phyloP scores from a whole-genome alignment of 1,140 invertebrate species.

The Metaphire vulgaris region DNA sequence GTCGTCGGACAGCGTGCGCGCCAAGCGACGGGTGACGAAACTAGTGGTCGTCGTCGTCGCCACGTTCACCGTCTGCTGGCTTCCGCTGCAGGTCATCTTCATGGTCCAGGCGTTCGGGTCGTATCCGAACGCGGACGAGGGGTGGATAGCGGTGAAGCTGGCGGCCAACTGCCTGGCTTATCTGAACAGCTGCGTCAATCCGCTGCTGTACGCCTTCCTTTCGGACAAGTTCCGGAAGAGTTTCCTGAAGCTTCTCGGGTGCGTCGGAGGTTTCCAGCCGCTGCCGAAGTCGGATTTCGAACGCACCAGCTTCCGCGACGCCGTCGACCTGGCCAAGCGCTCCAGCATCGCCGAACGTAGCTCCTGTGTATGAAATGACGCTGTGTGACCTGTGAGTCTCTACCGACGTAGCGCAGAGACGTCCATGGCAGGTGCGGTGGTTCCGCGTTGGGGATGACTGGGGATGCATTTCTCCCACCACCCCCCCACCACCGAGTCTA shows the following conservation, averaged over 20 bases:
- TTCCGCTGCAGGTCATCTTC: slow-evolving; percentile 72
- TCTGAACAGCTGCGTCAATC: slow-evolving; percentile 89
- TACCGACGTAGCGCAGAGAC: too few species aligned
- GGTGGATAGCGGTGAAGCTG: slow-evolving; percentile 68
- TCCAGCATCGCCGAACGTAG: neutral
- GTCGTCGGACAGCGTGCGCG: slow-evolving; percentile 56
- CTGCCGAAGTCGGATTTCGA: neutral
- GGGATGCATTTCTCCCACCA: too few species aligned
- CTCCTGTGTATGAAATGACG: too few species aligned
- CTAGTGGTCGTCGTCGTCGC: slow-evolving; percentile 90
- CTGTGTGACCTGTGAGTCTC: too few species aligned
- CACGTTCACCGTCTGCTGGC: slow-evolving; percentile 92
- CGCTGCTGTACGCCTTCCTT: slow-evolving; percentile 87
- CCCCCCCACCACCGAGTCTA: too few species aligned
- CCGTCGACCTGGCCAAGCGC: neutral
- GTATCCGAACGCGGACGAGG: slow-evolving; percentile 50
- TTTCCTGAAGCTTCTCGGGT: slow-evolving; percentile 62
- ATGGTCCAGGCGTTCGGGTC: slow-evolving; percentile 50
- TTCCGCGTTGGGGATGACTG: too few species aligned
- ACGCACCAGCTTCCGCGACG: neutral
- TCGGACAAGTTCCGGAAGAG: slow-evolving; percentile 80
- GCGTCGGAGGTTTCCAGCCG: slow-evolving; percentile 25
- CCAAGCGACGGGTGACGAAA: slow-evolving; percentile 76
- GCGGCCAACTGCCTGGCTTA: slow-evolving; percentile 82
- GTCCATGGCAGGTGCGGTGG: too few species aligned